Evolutionary conservation across 2,113 vertebrate species (phyloP).

Genomic region (Larimichthys crocea): DNA sequence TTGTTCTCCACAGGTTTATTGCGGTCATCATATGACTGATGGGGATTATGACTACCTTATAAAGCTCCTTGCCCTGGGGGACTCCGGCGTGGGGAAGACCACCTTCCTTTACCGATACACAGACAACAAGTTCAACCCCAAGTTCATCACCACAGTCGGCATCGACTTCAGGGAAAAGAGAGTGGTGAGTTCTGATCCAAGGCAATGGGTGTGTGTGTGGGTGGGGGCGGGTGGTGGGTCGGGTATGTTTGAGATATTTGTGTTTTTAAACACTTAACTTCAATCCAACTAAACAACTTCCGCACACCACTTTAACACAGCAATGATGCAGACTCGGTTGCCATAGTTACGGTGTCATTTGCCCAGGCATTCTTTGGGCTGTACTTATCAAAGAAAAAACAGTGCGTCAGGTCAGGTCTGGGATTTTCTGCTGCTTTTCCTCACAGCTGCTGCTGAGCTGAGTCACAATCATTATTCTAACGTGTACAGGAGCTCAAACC

Average conservation of each 20-base stretch:
- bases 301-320: not conserved
- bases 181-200: constrained; percentile 84
- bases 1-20: constrained; percentile 81
- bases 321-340: constrained; percentile 20
- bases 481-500: not conserved
- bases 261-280: not conserved
- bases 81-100: constrained; percentile 96
- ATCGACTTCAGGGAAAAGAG: constrained; percentile 98
- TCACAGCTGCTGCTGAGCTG: constrained; percentile 1
- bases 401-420: constrained; percentile 19
- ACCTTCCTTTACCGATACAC: constrained; percentile 96
- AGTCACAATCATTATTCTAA: constrained; percentile 28
- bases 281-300: not conserved
- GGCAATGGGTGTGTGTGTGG: not conserved
- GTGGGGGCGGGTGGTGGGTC: too few species aligned
- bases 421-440: constrained; percentile 33
- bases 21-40: constrained; percentile 94
- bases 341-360: constrained; percentile 39
- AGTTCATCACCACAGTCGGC: constrained; percentile 97
- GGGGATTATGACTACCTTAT: constrained; percentile 98
- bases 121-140: constrained; percentile 97
- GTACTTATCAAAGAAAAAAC: constrained; percentile 21
- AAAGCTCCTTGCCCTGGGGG: constrained; percentile 96
- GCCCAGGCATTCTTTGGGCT: constrained; percentile 1
- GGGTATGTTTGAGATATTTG: not conserved